These are phyloP conservation scores for Mastomys natalensis DNA, from an alignment of 2,113 vertebrate species.

Conservation along the genomic window DNA sequence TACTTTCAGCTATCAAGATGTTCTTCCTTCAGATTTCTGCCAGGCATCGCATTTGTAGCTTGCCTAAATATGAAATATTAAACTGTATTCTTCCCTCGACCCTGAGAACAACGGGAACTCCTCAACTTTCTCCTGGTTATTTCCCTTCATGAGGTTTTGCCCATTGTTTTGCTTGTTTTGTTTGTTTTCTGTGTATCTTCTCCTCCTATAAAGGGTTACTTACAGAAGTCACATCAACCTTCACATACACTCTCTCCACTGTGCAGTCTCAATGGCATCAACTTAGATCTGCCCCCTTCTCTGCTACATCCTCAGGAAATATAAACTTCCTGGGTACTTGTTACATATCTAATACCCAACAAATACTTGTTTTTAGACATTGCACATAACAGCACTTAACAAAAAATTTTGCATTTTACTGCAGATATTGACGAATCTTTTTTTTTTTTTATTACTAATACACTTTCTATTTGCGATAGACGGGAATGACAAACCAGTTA, in stretches of 20 bases:
- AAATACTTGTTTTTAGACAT: conserved; percentile 30
- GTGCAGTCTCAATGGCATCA: background rate
- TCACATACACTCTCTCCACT: background rate
- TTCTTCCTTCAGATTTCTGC: background rate
- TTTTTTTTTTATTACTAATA: background rate
- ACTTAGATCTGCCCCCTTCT: background rate
- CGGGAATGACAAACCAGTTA: background rate
- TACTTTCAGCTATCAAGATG: background rate
- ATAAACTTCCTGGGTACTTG: background rate
- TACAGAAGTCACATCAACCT: background rate
- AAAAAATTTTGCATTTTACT: background rate
- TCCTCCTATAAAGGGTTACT: background rate
- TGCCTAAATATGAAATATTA: background rate
- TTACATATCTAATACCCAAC: background rate
- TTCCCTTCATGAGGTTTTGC: background rate
- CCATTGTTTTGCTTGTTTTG: background rate
- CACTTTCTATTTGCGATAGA: background rate
- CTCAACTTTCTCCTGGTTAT: background rate
- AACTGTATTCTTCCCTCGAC: background rate
- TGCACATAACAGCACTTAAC: background rate
- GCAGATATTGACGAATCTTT: background rate
- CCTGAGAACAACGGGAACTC: background rate
- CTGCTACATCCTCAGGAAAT: background rate
- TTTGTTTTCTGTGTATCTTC: background rate
- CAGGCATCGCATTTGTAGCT: background rate